phyloP scores from a whole-genome alignment of 2,888 invertebrate species.

The Cephalotes varians region DNA sequence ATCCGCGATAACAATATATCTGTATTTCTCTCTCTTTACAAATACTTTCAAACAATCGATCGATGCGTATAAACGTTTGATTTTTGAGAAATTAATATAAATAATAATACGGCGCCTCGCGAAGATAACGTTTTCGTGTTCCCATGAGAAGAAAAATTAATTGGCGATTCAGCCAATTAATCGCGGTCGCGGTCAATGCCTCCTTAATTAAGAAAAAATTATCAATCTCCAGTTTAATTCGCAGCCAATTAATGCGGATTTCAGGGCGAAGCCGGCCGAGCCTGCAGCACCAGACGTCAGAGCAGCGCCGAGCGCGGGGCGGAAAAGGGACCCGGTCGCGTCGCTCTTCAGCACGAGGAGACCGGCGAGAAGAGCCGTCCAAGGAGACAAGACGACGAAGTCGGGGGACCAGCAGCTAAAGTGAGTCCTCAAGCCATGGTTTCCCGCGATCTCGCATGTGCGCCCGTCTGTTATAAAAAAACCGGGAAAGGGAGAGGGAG shows the following conservation, averaged over 20 bases:
- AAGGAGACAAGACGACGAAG: slow-evolving; percentile 49
- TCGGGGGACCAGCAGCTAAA: slow-evolving; percentile 59
- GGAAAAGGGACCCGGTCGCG: slow-evolving; percentile 72
- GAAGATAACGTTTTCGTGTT: not conserved
- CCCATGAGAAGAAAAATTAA: not conserved
- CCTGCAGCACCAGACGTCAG: slow-evolving; percentile 52
- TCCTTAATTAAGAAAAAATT: slow-evolving; percentile 14
- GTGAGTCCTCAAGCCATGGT: slow-evolving; percentile 62
- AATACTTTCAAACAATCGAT: not conserved
- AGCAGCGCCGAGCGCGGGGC: slow-evolving; percentile 59
- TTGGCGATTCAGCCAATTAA: slow-evolving; percentile 9
- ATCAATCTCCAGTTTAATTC: slow-evolving; percentile 20
- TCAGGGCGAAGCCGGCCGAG: slow-evolving; percentile 69
- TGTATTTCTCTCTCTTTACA: not conserved
- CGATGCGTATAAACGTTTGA: not conserved
- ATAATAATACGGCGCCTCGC: not conserved
- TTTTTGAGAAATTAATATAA: not conserved
- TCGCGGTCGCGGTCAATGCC: not conserved
- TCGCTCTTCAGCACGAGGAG: slow-evolving; percentile 76
- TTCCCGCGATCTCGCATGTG: slow-evolving; percentile 30
- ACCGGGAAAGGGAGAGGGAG: slow-evolving; percentile 5
- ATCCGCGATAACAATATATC: not conserved
- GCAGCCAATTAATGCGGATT: slow-evolving; percentile 56
- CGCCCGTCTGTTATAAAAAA: slow-evolving; percentile 16
- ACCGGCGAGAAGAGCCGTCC: slow-evolving; percentile 67